A percentile compares a stretch with the other conserved stretches of the same genome.
phyloP scores from a whole-genome alignment of 1,140 invertebrate species.

The Copidosoma floridanum region DNA sequence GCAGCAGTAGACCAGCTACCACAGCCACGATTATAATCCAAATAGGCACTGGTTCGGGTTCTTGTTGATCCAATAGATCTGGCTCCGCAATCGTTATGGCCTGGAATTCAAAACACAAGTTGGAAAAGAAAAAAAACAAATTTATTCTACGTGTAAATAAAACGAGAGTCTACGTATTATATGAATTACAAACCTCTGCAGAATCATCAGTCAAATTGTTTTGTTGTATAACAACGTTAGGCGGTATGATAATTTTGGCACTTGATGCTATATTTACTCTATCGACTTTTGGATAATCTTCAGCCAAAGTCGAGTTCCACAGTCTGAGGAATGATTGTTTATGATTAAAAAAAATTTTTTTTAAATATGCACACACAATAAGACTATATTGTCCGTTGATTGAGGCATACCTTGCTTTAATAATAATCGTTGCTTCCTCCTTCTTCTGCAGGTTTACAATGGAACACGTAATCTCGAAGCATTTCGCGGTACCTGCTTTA shows the following conservation, averaged over 20 bases:
- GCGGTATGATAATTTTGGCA: constrained; percentile 71
- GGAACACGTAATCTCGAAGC: constrained; percentile 79
- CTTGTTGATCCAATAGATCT: constrained; percentile 67
- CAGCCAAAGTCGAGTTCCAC: constrained; percentile 88
- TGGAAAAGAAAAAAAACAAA: constrained; percentile 12
- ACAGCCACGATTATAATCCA: constrained; percentile 84
- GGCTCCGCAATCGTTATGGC: constrained; percentile 80
- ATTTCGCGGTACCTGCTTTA: constrained; percentile 75
- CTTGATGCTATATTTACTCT: constrained; percentile 77
- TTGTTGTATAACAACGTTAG: constrained; percentile 71
- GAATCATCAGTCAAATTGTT: constrained; percentile 65
- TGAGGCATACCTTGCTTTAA: constrained; percentile 65
- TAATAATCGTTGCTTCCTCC: constrained; percentile 73
- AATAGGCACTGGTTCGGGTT: constrained; percentile 68
- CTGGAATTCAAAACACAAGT: constrained; percentile 55
- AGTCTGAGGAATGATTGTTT: constrained; percentile 56
- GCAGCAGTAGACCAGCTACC: constrained; percentile 73
- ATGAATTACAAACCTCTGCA: constrained; percentile 58
- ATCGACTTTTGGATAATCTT: constrained; percentile 84
- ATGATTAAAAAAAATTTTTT: constrained; percentile 7
- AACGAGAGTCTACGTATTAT: constrained; percentile 13
- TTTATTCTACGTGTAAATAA: neutral
- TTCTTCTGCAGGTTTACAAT: constrained; percentile 74
- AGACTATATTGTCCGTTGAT: neutral
- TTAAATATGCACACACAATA: too few relatives aligned